Evolutionary conservation across 2,888 invertebrate genomes (phyloP), one percentile per base, ranked within the genome.

Genomic region (Mesopsocus fuscifrons): DNA sequence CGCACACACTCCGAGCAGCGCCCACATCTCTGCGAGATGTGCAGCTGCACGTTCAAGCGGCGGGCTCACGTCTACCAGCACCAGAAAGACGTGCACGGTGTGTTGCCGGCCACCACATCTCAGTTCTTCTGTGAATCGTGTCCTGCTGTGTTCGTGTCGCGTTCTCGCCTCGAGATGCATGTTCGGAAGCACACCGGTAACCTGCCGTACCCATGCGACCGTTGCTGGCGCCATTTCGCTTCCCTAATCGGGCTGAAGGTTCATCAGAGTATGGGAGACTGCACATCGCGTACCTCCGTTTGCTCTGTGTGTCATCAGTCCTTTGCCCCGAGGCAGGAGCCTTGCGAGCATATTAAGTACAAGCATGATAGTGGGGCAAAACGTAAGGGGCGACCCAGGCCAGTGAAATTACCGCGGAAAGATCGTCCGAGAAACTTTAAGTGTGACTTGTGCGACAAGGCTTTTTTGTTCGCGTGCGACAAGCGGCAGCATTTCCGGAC

Each of bases 381-480:
- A 9, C 17, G 17, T 9, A 33, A 33, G 17, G 5, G 15, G 6
- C n/a, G n/a, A n/a, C n/a, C n/a, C n/a, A 26, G 26, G 26, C 38
- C 38, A 38, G 38, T 20, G 11, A 38, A 38, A 38, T 16, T 38
- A 5, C n/a, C 18, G 18, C 17, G 38, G 11, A 38, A 38, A 20
- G 38, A 38, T 21, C 17, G 21, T 5, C 38, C 38, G 4, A 15
- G 38, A 6, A 38, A 38, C 21, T 38, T 18, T 20, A 20, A 38
- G 20, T 62, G 61, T 48, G 41, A 45, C 11, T 13, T 42, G 11
- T 46, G 46, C 11, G 15, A 20, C n/a, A 42, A 42, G 32, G 20
- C 40, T 13, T 46, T 42, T 21, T 38, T 42, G 9, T 35, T 42
- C 9, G 43, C 42, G 16, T 31, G 26, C 34, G 47, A 47, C 22